Base-by-base conservation (phyloP, 2,113 vertebrate species). In the Brachionichthys hirsutus region DNA sequence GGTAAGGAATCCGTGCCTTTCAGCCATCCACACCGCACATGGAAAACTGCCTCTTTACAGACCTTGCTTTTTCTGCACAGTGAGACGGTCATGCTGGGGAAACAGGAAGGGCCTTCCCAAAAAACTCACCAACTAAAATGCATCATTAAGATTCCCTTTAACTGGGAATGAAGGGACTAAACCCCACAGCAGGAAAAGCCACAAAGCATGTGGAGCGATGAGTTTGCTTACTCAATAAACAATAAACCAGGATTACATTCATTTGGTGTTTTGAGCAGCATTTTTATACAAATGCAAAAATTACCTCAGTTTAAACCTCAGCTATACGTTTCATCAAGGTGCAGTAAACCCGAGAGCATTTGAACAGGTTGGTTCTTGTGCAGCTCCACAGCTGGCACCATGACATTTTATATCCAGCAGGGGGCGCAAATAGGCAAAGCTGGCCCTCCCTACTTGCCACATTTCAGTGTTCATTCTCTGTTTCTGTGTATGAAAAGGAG, bases 321-420 rank as follows among this genome's bases (percentile, higher is more conserved):
- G 36, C 24, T 30, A n/a, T n/a, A 30, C 24, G 3, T 30, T 30
- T 30, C n/a, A 41, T 40, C 46, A 20, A 6, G 19, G 16, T 17
- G 34, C 11, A 41, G 9, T 45, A 19, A 45, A 62, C 8, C 49
- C 46, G 15, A 2, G 51, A 47, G 17, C 10, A 42, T 56, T 1
- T 55, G 10, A 67, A 15, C 15, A 3, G 4, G 9, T 14, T 7
- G 12, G 4, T 22, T 12, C 46, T 19, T 48, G 46, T 48, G 46
- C 50, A 35, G 17, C 30, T 13, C 24, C 15, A 1, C n/a, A 35
- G 20, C 11, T 48, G 50, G 17, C 80, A 84, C 51, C 52, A 42
- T 81, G 69, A 61, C 61, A 24, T 6, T 2, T 19, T 12, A 24
- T 55, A 3, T 78, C 88, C 87, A 90, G 81, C 61, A 90, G 89